Evolutionary conservation across 2,888 invertebrate species (phyloP).

Genomic region (Zaprionus obscuricornis): DNA sequence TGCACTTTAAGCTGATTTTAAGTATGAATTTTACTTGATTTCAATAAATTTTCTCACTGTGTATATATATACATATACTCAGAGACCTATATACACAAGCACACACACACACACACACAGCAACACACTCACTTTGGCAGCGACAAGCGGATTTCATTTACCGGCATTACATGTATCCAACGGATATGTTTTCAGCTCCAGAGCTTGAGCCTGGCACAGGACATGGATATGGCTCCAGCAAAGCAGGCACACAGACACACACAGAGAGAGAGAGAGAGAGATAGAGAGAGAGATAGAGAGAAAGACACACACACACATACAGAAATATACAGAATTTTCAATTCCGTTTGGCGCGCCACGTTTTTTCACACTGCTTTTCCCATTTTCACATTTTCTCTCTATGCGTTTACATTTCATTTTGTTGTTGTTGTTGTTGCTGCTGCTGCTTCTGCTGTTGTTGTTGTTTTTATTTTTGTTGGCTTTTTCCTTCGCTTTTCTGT

Average conservation of each 20-base stretch:
- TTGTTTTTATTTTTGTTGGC: slow-evolving; percentile 13
- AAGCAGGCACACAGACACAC: slow-evolving; percentile 23
- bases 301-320: slow-evolving; percentile 29
- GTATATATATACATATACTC: too few relatives aligned
- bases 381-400: slow-evolving; percentile 14
- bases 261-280: slow-evolving; percentile 22
- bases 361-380: slow-evolving; percentile 32
- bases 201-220: slow-evolving; percentile 57
- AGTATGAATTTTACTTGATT: too few relatives aligned
- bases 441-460: slow-evolving; percentile 4
- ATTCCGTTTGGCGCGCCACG: slow-evolving; percentile 77
- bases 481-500: slow-evolving; percentile 14
- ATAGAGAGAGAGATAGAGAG: slow-evolving; percentile 19
- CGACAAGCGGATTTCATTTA: slow-evolving; percentile 79
- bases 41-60: too few relatives aligned
- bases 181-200: slow-evolving; percentile 74
- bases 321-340: slow-evolving; percentile 65
- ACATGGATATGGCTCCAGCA: slow-evolving; percentile 68
- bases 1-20: too few relatives aligned
- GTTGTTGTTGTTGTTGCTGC: slow-evolving; percentile 14
- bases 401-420: slow-evolving; percentile 25
- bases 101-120: slow-evolving; percentile 12
- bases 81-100: slow-evolving; percentile 3
- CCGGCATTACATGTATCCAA: slow-evolving; percentile 80
- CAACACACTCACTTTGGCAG: slow-evolving; percentile 35